A percentile compares a stretch with the other conserved stretches of the same genome.
phyloP scores from a whole-genome alignment of 2,113 vertebrate genomes.

The Microtus montanus region DNA sequence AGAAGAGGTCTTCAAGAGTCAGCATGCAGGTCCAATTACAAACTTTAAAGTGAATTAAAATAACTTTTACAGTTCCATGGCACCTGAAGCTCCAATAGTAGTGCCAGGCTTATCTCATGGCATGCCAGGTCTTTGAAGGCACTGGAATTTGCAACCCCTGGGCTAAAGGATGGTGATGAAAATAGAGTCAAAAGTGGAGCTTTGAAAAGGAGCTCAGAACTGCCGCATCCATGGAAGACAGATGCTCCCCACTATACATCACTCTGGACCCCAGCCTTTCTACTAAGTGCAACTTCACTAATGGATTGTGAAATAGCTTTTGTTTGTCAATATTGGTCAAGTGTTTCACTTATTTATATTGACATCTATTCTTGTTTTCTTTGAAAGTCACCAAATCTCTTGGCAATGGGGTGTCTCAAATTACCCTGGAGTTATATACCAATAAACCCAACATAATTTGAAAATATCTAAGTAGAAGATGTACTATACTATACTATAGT shows the following conservation, averaged over 20 bases:
- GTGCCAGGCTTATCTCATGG: constrained; percentile 32
- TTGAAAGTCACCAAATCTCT: not conserved
- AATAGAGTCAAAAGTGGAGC: not conserved
- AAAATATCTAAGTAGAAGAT: not conserved
- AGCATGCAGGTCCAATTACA: not conserved
- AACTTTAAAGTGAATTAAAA: constrained; percentile 23
- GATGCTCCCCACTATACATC: not conserved
- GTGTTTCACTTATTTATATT: not conserved
- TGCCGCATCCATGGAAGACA: not conserved
- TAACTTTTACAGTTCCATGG: constrained; percentile 14
- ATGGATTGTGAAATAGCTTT: not conserved
- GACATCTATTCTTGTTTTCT: not conserved
- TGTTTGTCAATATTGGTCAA: constrained; percentile 22
- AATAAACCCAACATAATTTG: not conserved
- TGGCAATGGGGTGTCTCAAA: not conserved
- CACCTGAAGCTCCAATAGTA: not conserved
- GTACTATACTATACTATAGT: no score
- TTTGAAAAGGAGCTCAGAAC: not conserved
- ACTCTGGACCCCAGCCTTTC: not conserved
- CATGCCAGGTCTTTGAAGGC: not conserved
- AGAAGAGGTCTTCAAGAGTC: constrained; percentile 20
- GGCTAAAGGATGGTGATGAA: constrained; percentile 7
- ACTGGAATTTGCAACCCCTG: constrained; percentile 6
- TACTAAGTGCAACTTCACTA: not conserved
- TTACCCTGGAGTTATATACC: not conserved